phyloP scores from a whole-genome alignment of 1,140 invertebrate species.

The Globodera ellingtonae region DNA sequence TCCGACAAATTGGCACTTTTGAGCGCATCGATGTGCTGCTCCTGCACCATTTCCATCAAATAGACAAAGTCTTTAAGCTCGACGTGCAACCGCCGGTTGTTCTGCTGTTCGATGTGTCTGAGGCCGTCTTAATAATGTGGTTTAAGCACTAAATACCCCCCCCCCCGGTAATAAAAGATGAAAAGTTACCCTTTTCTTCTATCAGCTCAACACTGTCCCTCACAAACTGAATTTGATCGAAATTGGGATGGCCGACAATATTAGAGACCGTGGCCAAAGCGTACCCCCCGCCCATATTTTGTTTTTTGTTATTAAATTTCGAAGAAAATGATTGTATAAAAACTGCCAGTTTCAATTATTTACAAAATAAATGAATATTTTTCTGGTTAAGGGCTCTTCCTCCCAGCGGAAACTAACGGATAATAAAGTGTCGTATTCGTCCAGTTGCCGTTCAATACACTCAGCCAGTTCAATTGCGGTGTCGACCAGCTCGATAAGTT shows the following conservation, averaged over 20 bases:
- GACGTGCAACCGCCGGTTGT: conserved; percentile 78
- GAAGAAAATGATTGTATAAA: too few species aligned
- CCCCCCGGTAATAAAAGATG: too few species aligned
- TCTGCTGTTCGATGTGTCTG: conserved; percentile 82
- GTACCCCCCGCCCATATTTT: too few species aligned
- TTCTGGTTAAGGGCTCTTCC: too few species aligned
- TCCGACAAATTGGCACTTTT: conserved; percentile 77
- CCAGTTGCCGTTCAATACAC: conserved; percentile 66
- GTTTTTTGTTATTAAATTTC: too few species aligned
- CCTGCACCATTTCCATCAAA: conserved; percentile 41
- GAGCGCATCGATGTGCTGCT: conserved; percentile 71
- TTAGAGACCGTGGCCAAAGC: too few species aligned
- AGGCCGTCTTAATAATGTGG: conserved; percentile 72
- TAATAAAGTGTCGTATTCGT: conserved; percentile 67
- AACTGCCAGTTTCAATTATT: too few species aligned
- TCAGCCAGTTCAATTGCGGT: conserved; percentile 59
- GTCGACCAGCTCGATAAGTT: conserved; percentile 52
- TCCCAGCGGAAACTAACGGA: conserved; percentile 50
- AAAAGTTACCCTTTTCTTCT: conserved; percentile 74
- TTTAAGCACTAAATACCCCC: too few species aligned
- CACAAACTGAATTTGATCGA: conserved; percentile 62
- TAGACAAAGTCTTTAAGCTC: conserved; percentile 76
- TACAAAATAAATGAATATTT: too few species aligned
- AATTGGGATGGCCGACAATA: neutral
- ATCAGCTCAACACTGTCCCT: conserved; percentile 74